Evolutionary conservation across 2,797 vertebrate genomes (phyloP).

Genomic region (Mus minutoides): DNA sequence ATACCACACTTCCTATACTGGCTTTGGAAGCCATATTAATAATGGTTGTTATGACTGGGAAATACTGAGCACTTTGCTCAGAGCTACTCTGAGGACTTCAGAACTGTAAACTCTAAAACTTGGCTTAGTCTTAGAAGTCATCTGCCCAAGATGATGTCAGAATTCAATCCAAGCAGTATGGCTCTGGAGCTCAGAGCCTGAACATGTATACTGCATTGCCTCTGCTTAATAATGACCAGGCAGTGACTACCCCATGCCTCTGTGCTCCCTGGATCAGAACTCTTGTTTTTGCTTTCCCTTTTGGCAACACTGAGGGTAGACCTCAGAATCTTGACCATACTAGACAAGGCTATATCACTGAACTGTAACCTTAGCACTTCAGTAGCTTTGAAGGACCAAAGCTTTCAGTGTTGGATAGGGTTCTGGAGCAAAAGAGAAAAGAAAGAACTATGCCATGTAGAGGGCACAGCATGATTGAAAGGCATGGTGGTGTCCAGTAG

Average conservation of each 20-base stretch:
- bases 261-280: neutral
- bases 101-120: slow-evolving; percentile 2
- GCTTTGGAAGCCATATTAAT: slow-evolving; percentile 22
- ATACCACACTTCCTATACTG: slow-evolving; percentile 24
- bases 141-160: neutral
- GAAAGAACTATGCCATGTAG: neutral
- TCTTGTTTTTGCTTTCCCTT: neutral
- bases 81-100: slow-evolving; percentile 46
- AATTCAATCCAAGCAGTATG: slow-evolving; percentile 30
- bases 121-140: slow-evolving; percentile 41
- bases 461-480: neutral
- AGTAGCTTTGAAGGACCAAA: neutral
- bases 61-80: slow-evolving; percentile 21
- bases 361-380: neutral
- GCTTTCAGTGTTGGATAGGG: neutral
- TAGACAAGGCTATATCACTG: neutral
- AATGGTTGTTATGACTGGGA: slow-evolving; percentile 32
- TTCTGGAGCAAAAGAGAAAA: slow-evolving; percentile 33
- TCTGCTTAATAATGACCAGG: neutral
- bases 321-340: neutral
- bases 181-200: neutral
- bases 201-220: neutral
- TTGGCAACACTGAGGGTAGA: neutral
- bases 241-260: neutral
- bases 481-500: neutral